Conservation (phyloP, 2,888 invertebrate genomes). For the Belgica antarctica region DNA sequence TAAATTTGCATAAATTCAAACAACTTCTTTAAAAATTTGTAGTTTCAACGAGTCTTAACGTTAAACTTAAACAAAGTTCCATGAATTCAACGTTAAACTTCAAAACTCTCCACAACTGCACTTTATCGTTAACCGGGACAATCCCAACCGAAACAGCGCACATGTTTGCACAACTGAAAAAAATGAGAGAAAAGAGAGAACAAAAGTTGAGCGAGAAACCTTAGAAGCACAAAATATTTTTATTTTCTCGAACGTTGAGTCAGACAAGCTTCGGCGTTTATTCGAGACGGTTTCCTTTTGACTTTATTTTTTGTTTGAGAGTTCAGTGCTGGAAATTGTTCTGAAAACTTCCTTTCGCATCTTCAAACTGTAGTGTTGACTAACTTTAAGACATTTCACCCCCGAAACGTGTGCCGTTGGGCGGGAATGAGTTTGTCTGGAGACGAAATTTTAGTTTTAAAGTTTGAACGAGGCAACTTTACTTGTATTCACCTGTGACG, state of each 20-base stretch:
- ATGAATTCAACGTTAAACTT: no score
- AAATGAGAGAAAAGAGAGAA: neutral
- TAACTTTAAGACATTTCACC: neutral
- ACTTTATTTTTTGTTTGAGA: neutral
- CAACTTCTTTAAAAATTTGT: no score
- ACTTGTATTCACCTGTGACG: slow-evolving; percentile 24
- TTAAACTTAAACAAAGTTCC: no score
- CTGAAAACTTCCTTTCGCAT: neutral
- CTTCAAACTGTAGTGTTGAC: neutral
- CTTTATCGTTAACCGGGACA: no score
- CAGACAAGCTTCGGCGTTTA: neutral
- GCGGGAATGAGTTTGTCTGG: neutral
- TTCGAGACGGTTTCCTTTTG: neutral
- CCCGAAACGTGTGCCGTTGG: neutral
- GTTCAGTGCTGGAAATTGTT: neutral
- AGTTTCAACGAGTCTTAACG: no score
- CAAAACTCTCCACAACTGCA: no score
- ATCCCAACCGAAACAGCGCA: no score
- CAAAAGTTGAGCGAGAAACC: no score
- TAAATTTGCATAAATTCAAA: no score
- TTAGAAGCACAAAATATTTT: neutral
- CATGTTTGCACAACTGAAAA: no score
- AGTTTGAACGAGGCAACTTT: neutral
- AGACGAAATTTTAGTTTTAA: no score
- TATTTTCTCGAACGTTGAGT: no score